These are phyloP conservation scores for Chaetodon trifascialis DNA, from an alignment of 2,113 vertebrate species.

Conservation along the genomic window DNA sequence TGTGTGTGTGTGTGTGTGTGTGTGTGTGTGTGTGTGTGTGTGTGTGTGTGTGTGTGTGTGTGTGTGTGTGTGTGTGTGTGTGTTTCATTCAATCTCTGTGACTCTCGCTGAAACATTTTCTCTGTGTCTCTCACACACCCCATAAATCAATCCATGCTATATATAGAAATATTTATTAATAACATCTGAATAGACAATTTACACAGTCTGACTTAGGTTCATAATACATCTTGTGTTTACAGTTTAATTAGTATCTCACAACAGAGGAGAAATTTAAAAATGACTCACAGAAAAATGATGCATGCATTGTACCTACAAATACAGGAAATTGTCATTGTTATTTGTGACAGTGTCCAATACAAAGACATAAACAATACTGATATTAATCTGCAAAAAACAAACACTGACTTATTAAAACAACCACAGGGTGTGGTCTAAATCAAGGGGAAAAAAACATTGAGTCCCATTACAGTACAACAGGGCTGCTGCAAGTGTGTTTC, in stretches of 20 bases:
- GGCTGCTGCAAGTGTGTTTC: neutral
- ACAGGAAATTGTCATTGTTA: constrained; percentile 40
- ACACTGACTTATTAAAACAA: constrained; percentile 53
- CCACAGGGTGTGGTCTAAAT: constrained; percentile 44
- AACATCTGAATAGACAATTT: constrained; percentile 76
- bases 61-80: neutral
- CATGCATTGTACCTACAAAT: constrained; percentile 85
- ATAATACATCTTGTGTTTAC: constrained; percentile 85
- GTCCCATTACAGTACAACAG: neutral
- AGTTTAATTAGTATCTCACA: constrained; percentile 77
- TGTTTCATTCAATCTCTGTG: neutral
- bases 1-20: neutral
- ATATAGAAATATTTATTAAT: constrained; percentile 81
- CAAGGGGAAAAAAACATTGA: constrained; percentile 3
- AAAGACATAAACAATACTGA: constrained; percentile 63
- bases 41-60: neutral
- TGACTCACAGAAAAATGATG: constrained; percentile 66
- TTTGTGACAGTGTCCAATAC: constrained; percentile 57
- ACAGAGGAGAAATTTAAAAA: constrained; percentile 67
- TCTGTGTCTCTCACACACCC: neutral
- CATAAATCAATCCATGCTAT: constrained; percentile 51
- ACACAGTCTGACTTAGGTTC: constrained; percentile 83
- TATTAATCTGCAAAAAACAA: constrained; percentile 59
- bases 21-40: neutral
- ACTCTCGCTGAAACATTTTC: neutral